phyloP scores from a whole-genome alignment of 2,888 invertebrate genomes.

The Trissonchulus sp. region DNA sequence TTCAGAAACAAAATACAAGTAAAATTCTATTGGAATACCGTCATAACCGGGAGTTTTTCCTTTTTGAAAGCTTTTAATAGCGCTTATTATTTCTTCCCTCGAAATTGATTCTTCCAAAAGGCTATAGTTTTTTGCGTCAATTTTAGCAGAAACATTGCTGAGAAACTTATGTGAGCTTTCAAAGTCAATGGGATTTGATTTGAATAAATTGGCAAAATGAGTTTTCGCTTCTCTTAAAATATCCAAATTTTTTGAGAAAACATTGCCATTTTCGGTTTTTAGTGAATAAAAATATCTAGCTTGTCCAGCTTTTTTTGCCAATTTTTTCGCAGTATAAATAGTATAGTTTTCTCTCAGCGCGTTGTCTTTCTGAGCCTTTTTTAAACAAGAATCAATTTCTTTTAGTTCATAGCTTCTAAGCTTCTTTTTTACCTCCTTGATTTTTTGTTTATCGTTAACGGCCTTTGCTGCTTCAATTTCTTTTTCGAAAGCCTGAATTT shows the following conservation, averaged over 20 bases:
- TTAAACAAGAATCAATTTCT: too few species aligned
- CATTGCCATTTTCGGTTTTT: background rate
- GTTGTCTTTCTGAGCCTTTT: too few species aligned
- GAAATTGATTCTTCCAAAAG: background rate
- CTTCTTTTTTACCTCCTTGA: too few species aligned
- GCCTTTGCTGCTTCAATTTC: too few species aligned
- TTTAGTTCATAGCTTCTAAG: too few species aligned
- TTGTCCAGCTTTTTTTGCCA: background rate
- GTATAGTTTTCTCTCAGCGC: too few species aligned
- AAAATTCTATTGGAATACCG: conserved; percentile 23
- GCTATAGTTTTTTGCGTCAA: background rate
- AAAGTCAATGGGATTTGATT: background rate
- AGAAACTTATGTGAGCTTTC: background rate
- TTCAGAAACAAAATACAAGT: background rate
- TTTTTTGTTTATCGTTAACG: too few species aligned
- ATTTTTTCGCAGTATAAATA: background rate
- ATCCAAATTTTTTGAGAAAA: background rate
- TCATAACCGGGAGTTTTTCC: conserved; percentile 15
- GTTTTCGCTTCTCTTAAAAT: background rate
- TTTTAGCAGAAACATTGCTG: background rate
- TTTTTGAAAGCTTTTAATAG: background rate
- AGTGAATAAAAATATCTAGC: background rate
- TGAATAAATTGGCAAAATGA: background rate
- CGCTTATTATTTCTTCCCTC: background rate
- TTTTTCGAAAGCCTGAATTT: too few species aligned